Conservation (phyloP, 1,140 invertebrate genomes). For the Nomia melanderi region DNA sequence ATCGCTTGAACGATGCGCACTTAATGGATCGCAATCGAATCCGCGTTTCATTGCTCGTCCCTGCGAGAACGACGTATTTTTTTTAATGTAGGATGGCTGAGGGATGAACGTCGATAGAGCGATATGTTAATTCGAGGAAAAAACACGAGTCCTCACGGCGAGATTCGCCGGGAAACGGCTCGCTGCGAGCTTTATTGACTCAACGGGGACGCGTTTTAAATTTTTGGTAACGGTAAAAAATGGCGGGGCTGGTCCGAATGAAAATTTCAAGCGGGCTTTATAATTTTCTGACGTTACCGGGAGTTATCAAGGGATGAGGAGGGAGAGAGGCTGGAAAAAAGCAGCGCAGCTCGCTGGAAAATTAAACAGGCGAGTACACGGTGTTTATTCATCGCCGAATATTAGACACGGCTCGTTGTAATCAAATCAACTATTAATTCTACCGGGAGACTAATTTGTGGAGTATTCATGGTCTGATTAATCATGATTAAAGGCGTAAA, state of each 20-base stretch:
- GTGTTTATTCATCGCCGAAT: constrained; percentile 22
- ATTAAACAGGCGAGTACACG: constrained; percentile 1
- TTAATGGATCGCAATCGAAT: constrained; percentile 53
- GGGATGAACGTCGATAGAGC: background rate
- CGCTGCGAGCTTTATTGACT: constrained; percentile 1
- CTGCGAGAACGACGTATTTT: background rate
- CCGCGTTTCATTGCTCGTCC: background rate
- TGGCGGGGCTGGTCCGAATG: constrained; percentile 31
- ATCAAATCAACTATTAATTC: constrained; percentile 18
- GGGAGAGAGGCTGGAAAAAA: background rate
- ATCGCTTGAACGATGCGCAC: constrained; percentile 51
- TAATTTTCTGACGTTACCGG: constrained; percentile 13
- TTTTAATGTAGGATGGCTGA: background rate
- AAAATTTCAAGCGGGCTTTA: constrained; percentile 32
- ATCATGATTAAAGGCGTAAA: background rate
- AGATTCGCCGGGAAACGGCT: background rate
- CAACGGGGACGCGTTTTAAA: constrained; percentile 22
- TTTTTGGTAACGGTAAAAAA: constrained; percentile 30
- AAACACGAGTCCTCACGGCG: constrained; percentile 1
- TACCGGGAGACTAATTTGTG: background rate
- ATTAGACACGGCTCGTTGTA: constrained; percentile 18
- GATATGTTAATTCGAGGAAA: constrained; percentile 31
- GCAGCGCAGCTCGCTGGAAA: background rate
- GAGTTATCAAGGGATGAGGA: background rate
- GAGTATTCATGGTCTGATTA: background rate